Conservation (phyloP, 2,888 invertebrate species). For the Philonicus albiceps region DNA sequence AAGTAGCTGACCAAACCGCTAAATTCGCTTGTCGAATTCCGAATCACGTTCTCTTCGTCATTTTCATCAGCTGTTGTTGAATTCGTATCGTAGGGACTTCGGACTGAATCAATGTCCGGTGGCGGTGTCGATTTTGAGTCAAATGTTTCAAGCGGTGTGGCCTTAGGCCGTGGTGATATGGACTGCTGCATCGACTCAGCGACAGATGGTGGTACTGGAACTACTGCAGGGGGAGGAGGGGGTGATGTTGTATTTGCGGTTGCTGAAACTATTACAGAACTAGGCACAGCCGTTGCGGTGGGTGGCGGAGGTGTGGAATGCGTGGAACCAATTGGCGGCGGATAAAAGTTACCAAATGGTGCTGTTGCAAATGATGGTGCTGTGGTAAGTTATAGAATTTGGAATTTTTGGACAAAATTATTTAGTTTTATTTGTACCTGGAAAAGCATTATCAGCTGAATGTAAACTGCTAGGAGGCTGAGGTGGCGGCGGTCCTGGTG, state of each 20-base stretch:
- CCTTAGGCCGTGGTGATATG: conserved; percentile 53
- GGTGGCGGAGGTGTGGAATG: conserved; percentile 51
- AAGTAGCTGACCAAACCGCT: conserved; percentile 92
- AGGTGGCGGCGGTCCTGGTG: conserved; percentile 46
- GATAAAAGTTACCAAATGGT: conserved; percentile 44
- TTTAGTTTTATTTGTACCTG: not conserved
- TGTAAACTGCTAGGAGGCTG: conserved; percentile 45
- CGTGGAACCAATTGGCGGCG: conserved; percentile 50
- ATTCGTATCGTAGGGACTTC: conserved; percentile 52
- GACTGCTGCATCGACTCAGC: conserved; percentile 11
- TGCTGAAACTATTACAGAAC: conserved; percentile 51
- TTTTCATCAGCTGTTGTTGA: conserved; percentile 47
- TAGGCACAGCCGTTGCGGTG: conserved; percentile 53
- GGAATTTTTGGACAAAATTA: not conserved
- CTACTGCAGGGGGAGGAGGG: not conserved
- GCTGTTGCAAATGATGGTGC: conserved; percentile 43
- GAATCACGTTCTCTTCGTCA: conserved; percentile 52
- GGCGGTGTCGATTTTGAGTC: conserved; percentile 50
- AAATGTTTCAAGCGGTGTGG: conserved; percentile 60
- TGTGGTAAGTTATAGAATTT: not conserved
- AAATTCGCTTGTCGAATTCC: conserved; percentile 73
- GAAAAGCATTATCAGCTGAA: conserved; percentile 35
- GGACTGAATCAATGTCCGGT: conserved; percentile 51
- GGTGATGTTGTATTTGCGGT: conserved; percentile 52
- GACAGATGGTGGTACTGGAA: not conserved